Conservation (phyloP, 2,888 invertebrate genomes). For the Stenodera caucasica region DNA sequence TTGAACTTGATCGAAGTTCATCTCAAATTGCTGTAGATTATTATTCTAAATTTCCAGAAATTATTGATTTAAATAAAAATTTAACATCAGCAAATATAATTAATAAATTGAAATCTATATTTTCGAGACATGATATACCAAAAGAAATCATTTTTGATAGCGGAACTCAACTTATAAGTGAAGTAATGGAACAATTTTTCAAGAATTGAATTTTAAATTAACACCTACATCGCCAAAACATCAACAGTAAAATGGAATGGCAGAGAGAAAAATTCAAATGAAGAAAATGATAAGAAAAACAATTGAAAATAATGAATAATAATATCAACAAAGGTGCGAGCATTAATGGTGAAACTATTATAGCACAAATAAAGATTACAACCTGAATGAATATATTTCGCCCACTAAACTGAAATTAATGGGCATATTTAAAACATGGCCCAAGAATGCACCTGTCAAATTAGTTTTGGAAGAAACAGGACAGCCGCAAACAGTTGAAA, state of each 20-base stretch:
- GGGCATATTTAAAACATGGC: too few species aligned
- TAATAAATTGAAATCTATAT: not conserved
- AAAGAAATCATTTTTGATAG: conserved; percentile 14
- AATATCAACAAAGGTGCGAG: too few species aligned
- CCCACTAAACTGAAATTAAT: too few species aligned
- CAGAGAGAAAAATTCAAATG: conserved; percentile 17
- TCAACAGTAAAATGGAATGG: conserved; percentile 18
- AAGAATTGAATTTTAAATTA: conserved; percentile 18
- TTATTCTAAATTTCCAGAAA: conserved; percentile 13
- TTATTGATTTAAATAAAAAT: conserved; percentile 5
- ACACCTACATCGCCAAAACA: conserved; percentile 15
- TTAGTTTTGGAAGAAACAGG: too few species aligned
- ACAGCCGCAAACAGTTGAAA: too few species aligned
- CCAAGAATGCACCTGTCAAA: too few species aligned
- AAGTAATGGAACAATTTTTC: conserved; percentile 15
- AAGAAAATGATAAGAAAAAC: conserved; percentile 20
- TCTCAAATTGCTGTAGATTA: conserved; percentile 10
- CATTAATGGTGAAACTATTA: too few species aligned
- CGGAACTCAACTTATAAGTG: conserved; percentile 16
- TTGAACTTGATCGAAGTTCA: conserved; percentile 1
- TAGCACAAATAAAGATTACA: too few species aligned
- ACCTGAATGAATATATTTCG: too few species aligned
- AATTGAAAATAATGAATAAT: conserved; percentile 13
- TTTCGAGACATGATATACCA: conserved; percentile 9
- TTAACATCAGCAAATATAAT: conserved; percentile 6